phyloP scores from a whole-genome alignment of 2,888 invertebrate species.

The Pardosa pseudoannulata region DNA sequence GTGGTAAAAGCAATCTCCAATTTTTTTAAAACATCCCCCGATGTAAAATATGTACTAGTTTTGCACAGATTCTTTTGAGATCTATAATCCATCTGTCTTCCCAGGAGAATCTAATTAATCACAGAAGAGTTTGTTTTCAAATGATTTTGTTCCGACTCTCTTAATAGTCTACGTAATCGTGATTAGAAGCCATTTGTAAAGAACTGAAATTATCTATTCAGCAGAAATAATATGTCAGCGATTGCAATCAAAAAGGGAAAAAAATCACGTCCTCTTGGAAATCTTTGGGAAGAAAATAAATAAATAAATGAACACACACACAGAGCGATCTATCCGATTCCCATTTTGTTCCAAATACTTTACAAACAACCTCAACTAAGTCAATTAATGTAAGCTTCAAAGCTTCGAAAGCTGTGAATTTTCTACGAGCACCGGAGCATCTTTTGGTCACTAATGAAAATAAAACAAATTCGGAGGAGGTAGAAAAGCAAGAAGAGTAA shows the following conservation, averaged over 20 bases:
- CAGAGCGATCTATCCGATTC: background rate
- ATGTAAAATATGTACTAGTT: too few relatives aligned
- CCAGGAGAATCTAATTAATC: too few relatives aligned
- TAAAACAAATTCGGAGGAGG: constrained; percentile 8
- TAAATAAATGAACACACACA: background rate
- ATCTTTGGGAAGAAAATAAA: constrained; percentile 9
- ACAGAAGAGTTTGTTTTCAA: too few relatives aligned
- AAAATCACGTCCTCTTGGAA: background rate
- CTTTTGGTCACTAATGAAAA: constrained; percentile 17
- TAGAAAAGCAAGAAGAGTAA: background rate
- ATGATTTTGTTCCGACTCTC: too few relatives aligned
- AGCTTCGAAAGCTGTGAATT: constrained; percentile 1
- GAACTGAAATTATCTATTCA: background rate
- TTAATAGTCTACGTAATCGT: background rate
- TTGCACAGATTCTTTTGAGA: too few relatives aligned
- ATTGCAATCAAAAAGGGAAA: background rate
- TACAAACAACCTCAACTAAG: constrained; percentile 10
- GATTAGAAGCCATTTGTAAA: constrained; percentile 1
- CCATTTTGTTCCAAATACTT: constrained; percentile 15
- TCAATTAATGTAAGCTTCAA: constrained; percentile 19
- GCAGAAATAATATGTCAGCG: background rate
- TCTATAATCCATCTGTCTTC: too few relatives aligned
- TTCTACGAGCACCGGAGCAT: background rate
- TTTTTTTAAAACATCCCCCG: too few relatives aligned
- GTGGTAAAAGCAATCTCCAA: too few relatives aligned